These are phyloP conservation scores for Onychorhynchus coronatus DNA, from an alignment of 2,113 vertebrate species.

Conservation along the genomic window DNA sequence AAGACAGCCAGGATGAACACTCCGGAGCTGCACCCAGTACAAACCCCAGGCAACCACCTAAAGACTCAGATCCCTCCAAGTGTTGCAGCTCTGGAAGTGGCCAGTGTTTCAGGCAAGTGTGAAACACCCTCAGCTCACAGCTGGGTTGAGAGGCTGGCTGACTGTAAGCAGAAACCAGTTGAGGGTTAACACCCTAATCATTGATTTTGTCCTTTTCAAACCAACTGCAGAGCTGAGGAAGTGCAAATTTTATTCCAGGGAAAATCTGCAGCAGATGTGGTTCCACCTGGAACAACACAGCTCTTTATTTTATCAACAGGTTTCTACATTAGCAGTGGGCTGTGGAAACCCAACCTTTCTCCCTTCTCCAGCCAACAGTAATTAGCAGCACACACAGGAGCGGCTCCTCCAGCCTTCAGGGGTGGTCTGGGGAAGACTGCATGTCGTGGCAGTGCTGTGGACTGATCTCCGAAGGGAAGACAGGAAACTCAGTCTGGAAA, in stretches of 20 bases:
- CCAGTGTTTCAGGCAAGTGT: background rate
- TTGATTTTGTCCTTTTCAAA: background rate
- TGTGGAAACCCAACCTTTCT: background rate
- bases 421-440: slow-evolving; percentile 17
- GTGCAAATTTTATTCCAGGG: background rate
- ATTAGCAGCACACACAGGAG: background rate
- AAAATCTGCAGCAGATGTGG: background rate
- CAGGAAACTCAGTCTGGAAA: slow-evolving; percentile 48
- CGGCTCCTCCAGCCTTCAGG: background rate
- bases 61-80: background rate
- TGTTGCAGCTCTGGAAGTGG: background rate
- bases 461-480: background rate
- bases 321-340: background rate
- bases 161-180: background rate
- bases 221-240: background rate
- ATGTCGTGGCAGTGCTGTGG: background rate
- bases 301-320: slow-evolving; percentile 7
- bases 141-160: background rate
- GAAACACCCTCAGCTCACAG: background rate
- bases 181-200: background rate
- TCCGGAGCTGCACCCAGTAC: background rate
- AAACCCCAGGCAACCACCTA: background rate
- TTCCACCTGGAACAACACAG: slow-evolving; percentile 36
- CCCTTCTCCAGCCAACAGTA: background rate
- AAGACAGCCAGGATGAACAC: background rate